Percentiles rank a stretch among this genome's conserved stretches.
Evolutionary conservation across 2,888 invertebrate genomes (phyloP).

Genomic region (Drosophila eohydei): DNA sequence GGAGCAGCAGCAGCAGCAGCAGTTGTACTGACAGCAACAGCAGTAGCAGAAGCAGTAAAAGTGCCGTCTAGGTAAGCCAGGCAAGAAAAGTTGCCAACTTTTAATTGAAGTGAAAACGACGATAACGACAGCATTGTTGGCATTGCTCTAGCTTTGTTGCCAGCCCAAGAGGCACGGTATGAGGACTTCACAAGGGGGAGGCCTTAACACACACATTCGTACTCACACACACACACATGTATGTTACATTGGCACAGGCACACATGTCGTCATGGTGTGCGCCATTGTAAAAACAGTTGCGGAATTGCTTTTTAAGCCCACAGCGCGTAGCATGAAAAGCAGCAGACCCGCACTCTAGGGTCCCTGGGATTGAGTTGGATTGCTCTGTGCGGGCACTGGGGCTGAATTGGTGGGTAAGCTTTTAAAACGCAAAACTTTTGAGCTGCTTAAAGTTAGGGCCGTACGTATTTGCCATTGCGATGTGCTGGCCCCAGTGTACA

Average conservation of each 20-base stretch:
- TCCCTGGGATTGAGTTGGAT: constrained; percentile 59
- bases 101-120: constrained; percentile 83
- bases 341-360: constrained; percentile 68
- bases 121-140: constrained; percentile 81
- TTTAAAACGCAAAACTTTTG: constrained; percentile 78
- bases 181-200: constrained; percentile 54
- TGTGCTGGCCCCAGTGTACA: constrained; percentile 14
- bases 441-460: constrained; percentile 75
- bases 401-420: constrained; percentile 62
- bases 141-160: constrained; percentile 65
- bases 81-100: constrained; percentile 82
- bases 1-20: constrained; percentile 39
- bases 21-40: constrained; percentile 14
- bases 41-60: constrained; percentile 25
- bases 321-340: constrained; percentile 71
- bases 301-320: constrained; percentile 80
- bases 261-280: constrained; percentile 49
- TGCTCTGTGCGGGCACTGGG: constrained; percentile 30
- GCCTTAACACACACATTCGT: constrained; percentile 33
- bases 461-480: constrained; percentile 74
- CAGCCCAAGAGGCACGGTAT: constrained; percentile 68
- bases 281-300: constrained; percentile 76
- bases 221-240: constrained; percentile 2
- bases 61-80: constrained; percentile 73
- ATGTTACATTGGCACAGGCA: not conserved